Base-by-base conservation (phyloP, 2,797 vertebrate species). In the Margarornis squamiger region DNA sequence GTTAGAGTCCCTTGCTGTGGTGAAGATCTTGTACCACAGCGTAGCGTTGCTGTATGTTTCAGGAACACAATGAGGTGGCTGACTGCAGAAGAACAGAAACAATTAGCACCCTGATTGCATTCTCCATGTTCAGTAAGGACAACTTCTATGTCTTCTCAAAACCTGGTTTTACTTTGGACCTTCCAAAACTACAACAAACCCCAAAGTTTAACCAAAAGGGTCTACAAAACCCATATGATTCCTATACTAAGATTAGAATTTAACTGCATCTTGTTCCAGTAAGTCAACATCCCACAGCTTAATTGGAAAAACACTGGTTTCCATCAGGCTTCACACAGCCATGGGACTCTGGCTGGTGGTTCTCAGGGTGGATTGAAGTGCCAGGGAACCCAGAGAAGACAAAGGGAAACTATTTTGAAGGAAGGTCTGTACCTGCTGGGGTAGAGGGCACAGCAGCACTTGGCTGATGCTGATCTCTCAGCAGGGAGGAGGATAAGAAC, bases 21-120 rank as follows among this genome's bases (percentile, higher is more conserved):
- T 99, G 95, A 99, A 99, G 96, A 99, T 98, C 97, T 99, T 99
- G 98, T 99, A 99, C 99, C 99, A 99, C 54, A 99, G 98, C 0
- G 99, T 99, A 81, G 99, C 99, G 0, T 99, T 99, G 97, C 98
- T 99, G 97, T 99, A 99, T 0, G 99, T 99, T 95, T 99, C 99
- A 8, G 99, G 99, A 78, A 99, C 93, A 67, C 99, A 99, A 95
- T 99, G 99, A 0, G 99, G 99, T 3, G 99, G 99, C 97, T 99
- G 99, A 94, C 99, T 99, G 97, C 58, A 96, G 77, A 66, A 30
- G 95, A 85, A 78, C 15, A 94, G 32, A 87, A 68, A 91, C 22
- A 68, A 93, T 91, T 80, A 96, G 76, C 70, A 67, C 45, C 21
- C n/a, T 18, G 29, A 4, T 43, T 57, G 52, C 10, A 22, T 38